These are phyloP conservation scores for Apodemus speciosus DNA, from an alignment of 2,113 vertebrate genomes.

Conservation along the genomic window DNA sequence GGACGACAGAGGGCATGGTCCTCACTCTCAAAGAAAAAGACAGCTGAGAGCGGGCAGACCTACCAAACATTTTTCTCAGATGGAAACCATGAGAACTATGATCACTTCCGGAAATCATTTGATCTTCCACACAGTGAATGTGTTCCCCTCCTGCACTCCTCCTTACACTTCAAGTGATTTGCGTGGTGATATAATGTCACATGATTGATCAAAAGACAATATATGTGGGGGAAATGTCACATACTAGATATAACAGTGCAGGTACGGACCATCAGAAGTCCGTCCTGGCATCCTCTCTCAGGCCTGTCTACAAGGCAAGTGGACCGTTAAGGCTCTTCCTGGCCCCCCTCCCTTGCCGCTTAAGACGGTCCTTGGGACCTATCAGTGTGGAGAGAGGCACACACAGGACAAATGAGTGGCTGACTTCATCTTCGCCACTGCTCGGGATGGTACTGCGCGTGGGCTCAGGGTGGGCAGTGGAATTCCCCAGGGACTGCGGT, in stretches of 20 bases:
- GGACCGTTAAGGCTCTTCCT: neutral
- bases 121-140: neutral
- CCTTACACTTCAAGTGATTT: neutral
- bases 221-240: neutral
- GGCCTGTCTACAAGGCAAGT: neutral
- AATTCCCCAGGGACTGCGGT: neutral
- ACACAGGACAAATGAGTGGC: neutral
- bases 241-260: too few species aligned
- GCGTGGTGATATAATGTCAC: neutral
- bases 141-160: too few species aligned
- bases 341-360: neutral
- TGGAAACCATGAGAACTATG: neutral
- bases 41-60: neutral
- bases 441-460: neutral
- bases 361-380: neutral
- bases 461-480: neutral
- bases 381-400: neutral
- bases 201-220: neutral
- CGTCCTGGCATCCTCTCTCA: accelerated
- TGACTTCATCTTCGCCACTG: neutral
- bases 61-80: neutral
- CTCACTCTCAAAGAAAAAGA: neutral
- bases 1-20: neutral
- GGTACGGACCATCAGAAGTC: accelerated
- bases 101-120: neutral